Evolutionary conservation across 1,140 invertebrate genomes (phyloP).

Genomic region (Cheumatopsyche charites): DNA sequence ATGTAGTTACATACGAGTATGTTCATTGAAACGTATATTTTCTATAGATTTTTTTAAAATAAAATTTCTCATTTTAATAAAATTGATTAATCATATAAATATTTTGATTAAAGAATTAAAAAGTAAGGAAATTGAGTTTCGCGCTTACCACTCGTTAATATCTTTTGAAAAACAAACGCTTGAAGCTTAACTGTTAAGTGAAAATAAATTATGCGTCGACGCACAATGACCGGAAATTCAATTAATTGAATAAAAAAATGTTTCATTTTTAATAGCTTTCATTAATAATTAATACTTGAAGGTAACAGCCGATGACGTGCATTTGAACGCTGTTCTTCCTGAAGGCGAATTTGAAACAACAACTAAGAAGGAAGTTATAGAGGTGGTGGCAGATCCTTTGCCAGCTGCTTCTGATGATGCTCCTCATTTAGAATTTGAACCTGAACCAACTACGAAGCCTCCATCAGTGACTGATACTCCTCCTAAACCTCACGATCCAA

Average conservation of each 20-base stretch:
- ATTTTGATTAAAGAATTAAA: too few species aligned
- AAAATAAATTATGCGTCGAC: too few species aligned
- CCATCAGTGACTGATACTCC: background rate
- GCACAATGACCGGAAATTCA: too few species aligned
- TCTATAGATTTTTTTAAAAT: too few species aligned
- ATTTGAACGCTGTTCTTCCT: slow-evolving; percentile 42
- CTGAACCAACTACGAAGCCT: slow-evolving; percentile 22
- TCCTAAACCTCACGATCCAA: background rate
- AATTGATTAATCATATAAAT: too few species aligned
- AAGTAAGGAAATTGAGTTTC: background rate
- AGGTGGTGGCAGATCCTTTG: background rate
- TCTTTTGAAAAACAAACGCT: background rate
- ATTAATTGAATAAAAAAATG: too few species aligned
- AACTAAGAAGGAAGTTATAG: background rate
- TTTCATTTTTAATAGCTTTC: too few species aligned
- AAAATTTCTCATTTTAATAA: too few species aligned
- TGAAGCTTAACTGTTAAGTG: too few species aligned
- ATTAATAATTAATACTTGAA: slow-evolving; percentile 29
- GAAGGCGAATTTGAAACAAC: slow-evolving; percentile 20
- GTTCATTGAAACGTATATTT: too few species aligned
- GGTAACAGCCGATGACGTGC: slow-evolving; percentile 41
- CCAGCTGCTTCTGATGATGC: background rate
- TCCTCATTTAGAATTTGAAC: slow-evolving; percentile 20
- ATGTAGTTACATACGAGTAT: too few species aligned
- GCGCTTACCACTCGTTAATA: background rate